These are phyloP conservation scores for Phocides pigmalion DNA, from an alignment of 1,140 invertebrate species.

Conservation along the genomic window DNA sequence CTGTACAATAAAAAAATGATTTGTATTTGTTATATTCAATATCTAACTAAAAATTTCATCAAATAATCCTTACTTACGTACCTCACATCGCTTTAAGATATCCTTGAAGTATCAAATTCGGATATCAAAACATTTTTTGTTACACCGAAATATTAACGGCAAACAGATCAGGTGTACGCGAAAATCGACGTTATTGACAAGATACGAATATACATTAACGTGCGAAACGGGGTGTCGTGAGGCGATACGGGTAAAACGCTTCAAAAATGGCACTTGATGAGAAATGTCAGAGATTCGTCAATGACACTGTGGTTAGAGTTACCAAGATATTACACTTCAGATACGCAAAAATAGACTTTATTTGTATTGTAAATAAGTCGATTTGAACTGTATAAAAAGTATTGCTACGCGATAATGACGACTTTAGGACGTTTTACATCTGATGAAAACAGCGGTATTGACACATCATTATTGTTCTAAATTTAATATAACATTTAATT, in stretches of 20 bases:
- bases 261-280: constrained; percentile 42
- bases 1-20: too few species aligned
- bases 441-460: not conserved
- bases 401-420: not conserved
- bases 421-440: constrained; percentile 11
- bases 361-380: not conserved
- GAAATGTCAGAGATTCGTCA: constrained; percentile 45
- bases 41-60: too few species aligned
- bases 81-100: too few species aligned
- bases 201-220: constrained; percentile 9
- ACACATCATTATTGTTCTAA: too few species aligned
- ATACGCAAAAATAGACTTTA: constrained; percentile 5
- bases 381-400: not conserved
- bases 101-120: not conserved
- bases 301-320: constrained; percentile 37
- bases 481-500: too few species aligned
- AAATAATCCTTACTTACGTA: too few species aligned
- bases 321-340: not conserved
- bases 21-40: too few species aligned
- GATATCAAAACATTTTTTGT: not conserved
- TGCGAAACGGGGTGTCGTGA: not conserved
- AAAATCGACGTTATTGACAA: constrained; percentile 15
- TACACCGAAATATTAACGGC: not conserved
- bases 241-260: constrained; percentile 25
- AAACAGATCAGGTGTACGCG: not conserved